These are phyloP conservation scores for Syrrhaptes paradoxus DNA, from an alignment of 2,113 vertebrate genomes.

Conservation along the genomic window DNA sequence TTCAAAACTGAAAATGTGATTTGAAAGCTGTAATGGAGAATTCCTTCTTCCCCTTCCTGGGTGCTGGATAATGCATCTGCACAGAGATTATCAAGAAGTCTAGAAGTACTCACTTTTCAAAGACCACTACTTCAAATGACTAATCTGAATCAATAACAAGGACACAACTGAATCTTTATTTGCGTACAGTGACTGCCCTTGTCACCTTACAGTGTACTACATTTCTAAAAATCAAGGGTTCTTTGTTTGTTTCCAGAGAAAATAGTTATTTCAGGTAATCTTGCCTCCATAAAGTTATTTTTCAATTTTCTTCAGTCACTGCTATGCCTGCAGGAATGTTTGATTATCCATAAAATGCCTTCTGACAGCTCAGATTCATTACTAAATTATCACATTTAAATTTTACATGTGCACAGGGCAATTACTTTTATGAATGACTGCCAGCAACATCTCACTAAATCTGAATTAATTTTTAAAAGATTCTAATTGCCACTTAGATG, in stretches of 20 bases:
- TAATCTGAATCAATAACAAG: not conserved
- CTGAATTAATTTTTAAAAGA: conserved; percentile 55
- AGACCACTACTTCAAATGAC: not conserved
- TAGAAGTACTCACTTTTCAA: not conserved
- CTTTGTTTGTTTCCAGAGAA: conserved; percentile 27
- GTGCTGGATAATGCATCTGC: not conserved
- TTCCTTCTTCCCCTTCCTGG: not conserved
- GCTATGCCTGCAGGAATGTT: not conserved
- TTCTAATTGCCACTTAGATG: conserved; percentile 33
- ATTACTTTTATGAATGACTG: conserved; percentile 56
- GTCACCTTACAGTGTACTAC: not conserved
- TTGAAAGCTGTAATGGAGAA: not conserved
- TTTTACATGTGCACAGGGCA: conserved; percentile 52
- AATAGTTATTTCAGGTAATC: conserved; percentile 18
- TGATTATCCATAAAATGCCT: conserved; percentile 33
- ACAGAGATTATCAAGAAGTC: not conserved
- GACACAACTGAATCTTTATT: not conserved
- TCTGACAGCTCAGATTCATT: conserved; percentile 52
- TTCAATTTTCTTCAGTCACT: conserved; percentile 39
- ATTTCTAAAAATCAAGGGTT: not conserved
- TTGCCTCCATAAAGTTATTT: not conserved
- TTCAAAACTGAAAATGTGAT: not conserved
- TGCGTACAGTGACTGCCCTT: not conserved
- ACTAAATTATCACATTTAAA: conserved; percentile 53
- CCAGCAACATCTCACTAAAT: conserved; percentile 55